Base-by-base conservation (phyloP, 2,888 invertebrate species). In the Masnerella sp. region DNA sequence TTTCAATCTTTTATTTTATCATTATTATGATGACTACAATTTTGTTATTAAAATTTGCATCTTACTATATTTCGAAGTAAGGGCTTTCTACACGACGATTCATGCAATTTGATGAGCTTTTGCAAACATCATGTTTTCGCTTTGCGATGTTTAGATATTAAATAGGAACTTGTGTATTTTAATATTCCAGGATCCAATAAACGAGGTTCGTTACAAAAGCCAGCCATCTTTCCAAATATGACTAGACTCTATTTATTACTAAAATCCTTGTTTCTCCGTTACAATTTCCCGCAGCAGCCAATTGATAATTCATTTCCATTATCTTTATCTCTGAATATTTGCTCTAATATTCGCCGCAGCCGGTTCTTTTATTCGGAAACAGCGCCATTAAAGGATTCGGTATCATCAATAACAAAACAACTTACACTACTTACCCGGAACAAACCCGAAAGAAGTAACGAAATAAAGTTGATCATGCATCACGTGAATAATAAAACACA, bases 401-500 rank as follows among this genome's bases (percentile, higher is more conserved):
- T 38, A 47, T 28, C 56, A 56, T 67, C 49, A 49, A 56, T 49
- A 56, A 54, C 47, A 30, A 14, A 67, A 18, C 28, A 56, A 56
- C 40, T 38, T 56, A 40, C 9, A 36, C 25, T 36, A 49, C 36
- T 64, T 52, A 52, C 11, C 17, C 15, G 34, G 12, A 62, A 28
- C 22, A 36, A 61, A 40, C 28, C 36, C 28, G n/a, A 14, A 43
- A 52, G 54, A 45, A 54, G 47, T 45, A 69, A 61, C 52, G 45
- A 45, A 69, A 61, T 47, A 47, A 54, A 52, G 69, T 69, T 61
- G 69, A 69, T 69, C 69, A 69, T 69, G 69, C 69, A 69, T 61
- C 69, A 61, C 61, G 52, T 69, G 51, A 72, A 59, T 72, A 59
- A 67, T 58, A 67, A 65, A 72, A 61, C 45, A 65, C 67, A 49